Evolutionary conservation across 2,797 vertebrate species (phyloP), one percentile per base, ranked within the genome.

Genomic region (Acipenser ruthenus): DNA sequence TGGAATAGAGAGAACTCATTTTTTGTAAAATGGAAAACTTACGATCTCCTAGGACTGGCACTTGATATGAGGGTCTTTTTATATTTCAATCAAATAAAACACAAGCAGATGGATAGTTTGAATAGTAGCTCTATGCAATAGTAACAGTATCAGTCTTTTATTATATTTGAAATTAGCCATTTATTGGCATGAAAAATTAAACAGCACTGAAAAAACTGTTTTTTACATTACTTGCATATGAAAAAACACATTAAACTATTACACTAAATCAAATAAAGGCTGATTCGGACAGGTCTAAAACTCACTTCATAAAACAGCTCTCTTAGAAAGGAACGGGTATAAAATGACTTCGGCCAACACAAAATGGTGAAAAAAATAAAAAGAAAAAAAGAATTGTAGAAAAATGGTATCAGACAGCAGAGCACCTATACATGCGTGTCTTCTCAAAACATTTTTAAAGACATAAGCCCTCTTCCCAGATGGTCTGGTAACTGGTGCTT

Each of bases 111-210:
- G 86, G 76, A 69, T 75, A 18, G 71, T 68, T 75, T 86, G 82
- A 88, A 88, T 83, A 79, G 78, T 66, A 67, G 81, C 83, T 85
- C 80, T 84, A 82, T 86, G 73, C 66, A 69, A 84, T 78, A 82
- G 81, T 84, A 88, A 87, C 80, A 69, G 73, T 83, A 86, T 87
- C 83, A 79, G 75, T 87, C 84, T 83, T 84, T 18, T 76, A 85
- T 88, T 87, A 84, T 73, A 66, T 76, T 75, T 80, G 79, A 87
- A 86, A 83, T 75, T 73, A 80, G 81, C 81, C 77, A 80, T 86
- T 86, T 77, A 74, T 69, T 63, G 70, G 63, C 66, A 70, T 63
- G 65, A 73, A 77, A 78, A 73, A 82, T 83, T 82, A 84, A 84
- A 84, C 78, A 82, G 61, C 63, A 56, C 68, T 79, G 77, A 78